Base-by-base conservation (phyloP, 64 coral and sea anemone genomes). In the Acropora yongei region DNA sequence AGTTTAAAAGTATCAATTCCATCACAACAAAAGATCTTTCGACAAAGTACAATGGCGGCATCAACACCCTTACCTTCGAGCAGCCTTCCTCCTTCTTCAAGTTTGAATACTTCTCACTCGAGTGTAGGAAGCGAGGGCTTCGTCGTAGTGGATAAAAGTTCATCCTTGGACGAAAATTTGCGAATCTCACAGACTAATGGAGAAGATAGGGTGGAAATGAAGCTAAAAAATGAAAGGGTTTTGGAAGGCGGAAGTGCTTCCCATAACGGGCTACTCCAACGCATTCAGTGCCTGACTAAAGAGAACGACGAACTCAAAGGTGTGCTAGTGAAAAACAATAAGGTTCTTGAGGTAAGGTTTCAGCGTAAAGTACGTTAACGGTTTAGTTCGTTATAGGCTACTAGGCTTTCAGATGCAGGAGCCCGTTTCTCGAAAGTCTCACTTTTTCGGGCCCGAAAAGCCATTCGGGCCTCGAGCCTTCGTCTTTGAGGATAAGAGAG, bases 301-400 rank as follows among this genome's bases (percentile, higher is more conserved):
- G 91, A 93, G 86, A 93, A 93, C 40, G 91, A 93, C 13, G 75
- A 87, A 88, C 68, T 93, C 18, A 93, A 85, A 72, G 83, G 58
- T 42, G 77, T 82, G 7, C 84, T 93, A 8, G 61, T 44, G 18
- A 60, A 79, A 46, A 87, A 87, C 76, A 87, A 80, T 68, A 51
- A 72, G 6, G 19, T 86, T 73, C 82, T 93, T 50, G 82, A 93
- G 91, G 91, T 93, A 49, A 63, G 51, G 16, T 63, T 12, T 3
- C 12, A 14, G 0, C 11, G 75, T 43, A 3, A n/a, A 65, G 53
- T 73, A 47, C 65, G 16, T 41, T 61, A 46, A 89, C 9, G 68
- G 20, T 81, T 55, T 10, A 55, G 51, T 55, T 55, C 10, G 51
- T 55, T 5, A 55, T 55, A 55, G 5, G 51, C 5, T 10, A 55